A percentile compares a stretch with the other conserved stretches of the same genome.
Conservation (phyloP, 2,888 invertebrate species). For the Labia minor region DNA sequence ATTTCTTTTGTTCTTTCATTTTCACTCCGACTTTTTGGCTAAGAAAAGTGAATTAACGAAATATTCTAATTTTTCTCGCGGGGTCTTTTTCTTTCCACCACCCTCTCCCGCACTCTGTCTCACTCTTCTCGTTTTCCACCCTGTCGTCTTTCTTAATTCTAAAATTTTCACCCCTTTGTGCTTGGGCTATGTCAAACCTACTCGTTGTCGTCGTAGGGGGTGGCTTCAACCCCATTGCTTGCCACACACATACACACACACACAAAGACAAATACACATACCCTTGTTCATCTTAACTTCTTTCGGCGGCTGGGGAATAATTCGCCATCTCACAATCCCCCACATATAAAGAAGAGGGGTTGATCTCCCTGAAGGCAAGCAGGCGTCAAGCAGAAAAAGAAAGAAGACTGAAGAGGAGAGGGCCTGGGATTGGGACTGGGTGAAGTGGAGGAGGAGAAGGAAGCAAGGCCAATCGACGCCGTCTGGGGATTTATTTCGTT, state of each 20-base stretch:
- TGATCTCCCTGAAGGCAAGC: not conserved
- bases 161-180: slow-evolving; percentile 13
- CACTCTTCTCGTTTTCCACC: not conserved
- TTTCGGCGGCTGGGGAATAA: slow-evolving; percentile 13
- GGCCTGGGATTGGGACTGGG: not conserved
- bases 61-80: slow-evolving; percentile 13
- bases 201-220: not conserved
- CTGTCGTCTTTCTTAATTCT: slow-evolving; percentile 5
- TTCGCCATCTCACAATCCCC: not conserved
- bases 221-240: no score
- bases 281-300: slow-evolving; percentile 13
- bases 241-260: not conserved
- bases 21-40: not conserved
- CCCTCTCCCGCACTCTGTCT: not conserved
- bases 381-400: not conserved
- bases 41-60: slow-evolving; percentile 13
- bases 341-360: no score
- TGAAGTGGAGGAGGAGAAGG: not conserved
- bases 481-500: no score
- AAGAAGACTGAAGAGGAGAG: not conserved
- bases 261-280: not conserved
- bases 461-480: not conserved
- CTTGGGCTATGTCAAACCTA: slow-evolving; percentile 3
- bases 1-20: slow-evolving; percentile 2
- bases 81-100: not conserved